These are phyloP conservation scores for Rhagoletis pomonella DNA, from an alignment of 1,140 invertebrate genomes.

Conservation along the genomic window DNA sequence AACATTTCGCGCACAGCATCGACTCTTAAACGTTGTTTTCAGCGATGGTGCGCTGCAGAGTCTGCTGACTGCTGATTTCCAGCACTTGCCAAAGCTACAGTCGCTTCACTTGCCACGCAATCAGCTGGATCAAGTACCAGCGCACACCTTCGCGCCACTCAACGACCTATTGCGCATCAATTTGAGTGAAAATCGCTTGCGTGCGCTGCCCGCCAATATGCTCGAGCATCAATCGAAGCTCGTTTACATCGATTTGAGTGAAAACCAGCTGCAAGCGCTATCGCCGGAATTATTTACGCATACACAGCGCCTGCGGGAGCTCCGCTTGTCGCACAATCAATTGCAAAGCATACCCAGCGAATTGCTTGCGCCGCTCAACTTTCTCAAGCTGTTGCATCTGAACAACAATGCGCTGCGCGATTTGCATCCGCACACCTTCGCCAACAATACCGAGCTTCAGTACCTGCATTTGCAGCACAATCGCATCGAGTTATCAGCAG, in stretches of 20 bases:
- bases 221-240: slow-evolving; percentile 78
- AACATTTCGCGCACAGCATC: slow-evolving; percentile 77
- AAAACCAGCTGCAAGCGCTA: slow-evolving; percentile 77
- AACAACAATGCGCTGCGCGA: slow-evolving; percentile 63
- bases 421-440: slow-evolving; percentile 58
- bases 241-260: slow-evolving; percentile 76
- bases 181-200: slow-evolving; percentile 79
- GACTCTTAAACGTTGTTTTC: slow-evolving; percentile 77
- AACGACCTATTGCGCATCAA: slow-evolving; percentile 77
- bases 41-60: slow-evolving; percentile 79
- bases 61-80: slow-evolving; percentile 77
- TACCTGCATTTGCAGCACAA: slow-evolving; percentile 67
- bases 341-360: slow-evolving; percentile 74
- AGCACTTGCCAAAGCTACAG: slow-evolving; percentile 76
- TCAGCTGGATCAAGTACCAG: slow-evolving; percentile 76
- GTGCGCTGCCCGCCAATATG: slow-evolving; percentile 76
- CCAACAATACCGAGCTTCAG: slow-evolving; percentile 46
- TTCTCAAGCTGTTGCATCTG: slow-evolving; percentile 59
- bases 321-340: slow-evolving; percentile 77
- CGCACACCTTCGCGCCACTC: slow-evolving; percentile 77
- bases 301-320: slow-evolving; percentile 74
- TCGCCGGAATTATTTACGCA: slow-evolving; percentile 76
- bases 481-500: not conserved
- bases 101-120: slow-evolving; percentile 79
- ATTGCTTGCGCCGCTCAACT: slow-evolving; percentile 3